phyloP scores from a whole-genome alignment of 2,797 vertebrate species.

The Mus spretus region DNA sequence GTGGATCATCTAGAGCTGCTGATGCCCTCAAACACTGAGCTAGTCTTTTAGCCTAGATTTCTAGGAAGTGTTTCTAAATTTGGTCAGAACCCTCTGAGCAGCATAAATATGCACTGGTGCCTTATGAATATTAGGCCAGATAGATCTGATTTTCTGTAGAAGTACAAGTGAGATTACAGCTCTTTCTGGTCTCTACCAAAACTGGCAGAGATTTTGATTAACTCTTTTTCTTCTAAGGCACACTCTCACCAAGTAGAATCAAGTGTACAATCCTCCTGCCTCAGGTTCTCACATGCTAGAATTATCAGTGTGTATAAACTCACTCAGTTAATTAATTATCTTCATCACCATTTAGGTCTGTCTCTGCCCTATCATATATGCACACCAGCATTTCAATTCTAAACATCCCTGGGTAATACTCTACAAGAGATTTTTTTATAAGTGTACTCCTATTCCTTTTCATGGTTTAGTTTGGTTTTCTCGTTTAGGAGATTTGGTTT shows the following conservation, averaged over 20 bases:
- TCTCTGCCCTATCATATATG: not conserved
- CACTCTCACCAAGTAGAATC: not conserved
- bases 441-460: not conserved
- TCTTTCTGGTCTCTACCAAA: not conserved
- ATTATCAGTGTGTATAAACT: not conserved
- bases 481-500: not conserved
- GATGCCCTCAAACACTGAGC: not conserved
- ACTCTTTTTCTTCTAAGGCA: not conserved
- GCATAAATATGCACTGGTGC: not conserved
- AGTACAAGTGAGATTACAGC: not conserved
- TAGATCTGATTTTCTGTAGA: not conserved
- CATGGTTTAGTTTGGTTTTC: not conserved
- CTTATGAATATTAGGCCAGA: not conserved
- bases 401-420: not conserved
- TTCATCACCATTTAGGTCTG: not conserved
- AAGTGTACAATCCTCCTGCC: not conserved
- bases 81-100: not conserved
- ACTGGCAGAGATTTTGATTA: not conserved
- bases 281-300: not conserved
- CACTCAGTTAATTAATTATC: not conserved
- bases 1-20: too few relatives aligned
- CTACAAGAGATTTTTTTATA: not conserved
- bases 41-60: not conserved
- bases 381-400: not conserved
- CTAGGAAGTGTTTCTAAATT: not conserved